Evolutionary conservation across 1,140 invertebrate species (phyloP).

Genomic region (Nautilus pompilius): DNA sequence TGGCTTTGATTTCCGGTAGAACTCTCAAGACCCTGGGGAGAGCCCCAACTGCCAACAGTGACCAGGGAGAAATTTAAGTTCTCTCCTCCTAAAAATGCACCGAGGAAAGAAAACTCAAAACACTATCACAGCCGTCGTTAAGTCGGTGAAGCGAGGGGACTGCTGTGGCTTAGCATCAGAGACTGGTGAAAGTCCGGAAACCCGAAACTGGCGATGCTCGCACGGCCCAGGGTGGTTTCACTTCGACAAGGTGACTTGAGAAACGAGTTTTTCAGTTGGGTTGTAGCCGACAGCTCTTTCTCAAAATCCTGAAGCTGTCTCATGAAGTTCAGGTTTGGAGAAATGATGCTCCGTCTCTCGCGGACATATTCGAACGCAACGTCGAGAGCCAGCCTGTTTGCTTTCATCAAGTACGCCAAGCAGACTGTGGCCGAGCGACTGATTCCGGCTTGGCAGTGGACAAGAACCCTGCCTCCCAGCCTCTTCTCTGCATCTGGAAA

Average conservation of each 20-base stretch:
- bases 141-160: slow-evolving; percentile 8
- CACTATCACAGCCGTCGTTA: neutral
- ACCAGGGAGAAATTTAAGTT: no score
- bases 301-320: slow-evolving; percentile 63
- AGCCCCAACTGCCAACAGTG: no score
- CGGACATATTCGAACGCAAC: slow-evolving; percentile 87
- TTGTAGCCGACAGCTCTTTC: slow-evolving; percentile 15
- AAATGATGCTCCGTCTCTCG: slow-evolving; percentile 80
- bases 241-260: neutral
- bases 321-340: slow-evolving; percentile 73
- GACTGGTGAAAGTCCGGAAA: neutral
- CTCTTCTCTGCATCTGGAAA: slow-evolving; percentile 78
- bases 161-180: neutral
- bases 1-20: no score
- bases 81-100: no score
- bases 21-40: no score
- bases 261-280: neutral
- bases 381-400: slow-evolving; percentile 74
- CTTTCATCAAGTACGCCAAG: slow-evolving; percentile 92
- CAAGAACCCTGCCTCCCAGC: slow-evolving; percentile 73
- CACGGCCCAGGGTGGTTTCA: neutral
- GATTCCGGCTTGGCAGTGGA: slow-evolving; percentile 92
- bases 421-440: slow-evolving; percentile 90
- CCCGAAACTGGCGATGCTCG: neutral
- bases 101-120: no score